Conservation (phyloP, 2,113 vertebrate species). For the Channa maculata region DNA sequence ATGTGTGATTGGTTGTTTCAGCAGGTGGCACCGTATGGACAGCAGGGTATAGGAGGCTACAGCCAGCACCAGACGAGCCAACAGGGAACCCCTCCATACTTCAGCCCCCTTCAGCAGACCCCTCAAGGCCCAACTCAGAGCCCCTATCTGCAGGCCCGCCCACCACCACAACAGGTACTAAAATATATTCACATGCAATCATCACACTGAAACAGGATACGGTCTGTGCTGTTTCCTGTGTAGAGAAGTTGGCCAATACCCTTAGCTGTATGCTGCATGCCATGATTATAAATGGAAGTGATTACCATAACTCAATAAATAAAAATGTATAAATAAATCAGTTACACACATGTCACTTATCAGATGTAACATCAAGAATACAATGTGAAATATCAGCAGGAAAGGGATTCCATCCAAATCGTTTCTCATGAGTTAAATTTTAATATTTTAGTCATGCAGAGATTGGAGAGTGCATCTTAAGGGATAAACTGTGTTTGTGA, state of each 20-base stretch:
- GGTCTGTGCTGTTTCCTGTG: not conserved
- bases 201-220: not conserved
- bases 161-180: constrained; percentile 92
- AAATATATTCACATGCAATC: not conserved
- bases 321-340: constrained; percentile 31
- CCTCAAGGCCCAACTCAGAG: constrained; percentile 87
- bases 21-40: constrained; percentile 94
- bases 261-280: not conserved
- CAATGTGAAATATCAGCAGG: constrained; percentile 32
- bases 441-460: constrained; percentile 43
- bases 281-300: not conserved
- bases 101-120: constrained; percentile 92
- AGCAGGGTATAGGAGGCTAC: constrained; percentile 85
- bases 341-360: constrained; percentile 20
- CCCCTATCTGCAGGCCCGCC: constrained; percentile 90
- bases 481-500: constrained; percentile 25
- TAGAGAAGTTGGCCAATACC: not conserved
- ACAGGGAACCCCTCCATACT: constrained; percentile 92
- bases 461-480: constrained; percentile 29
- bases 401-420: constrained; percentile 29
- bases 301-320: constrained; percentile 23
- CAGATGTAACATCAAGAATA: constrained; percentile 20
- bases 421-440: constrained; percentile 28
- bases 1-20: constrained; percentile 72
- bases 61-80: constrained; percentile 67